These are phyloP conservation scores for Ramphastos sulfuratus DNA, from an alignment of 2,113 vertebrate genomes.

Conservation along the genomic window DNA sequence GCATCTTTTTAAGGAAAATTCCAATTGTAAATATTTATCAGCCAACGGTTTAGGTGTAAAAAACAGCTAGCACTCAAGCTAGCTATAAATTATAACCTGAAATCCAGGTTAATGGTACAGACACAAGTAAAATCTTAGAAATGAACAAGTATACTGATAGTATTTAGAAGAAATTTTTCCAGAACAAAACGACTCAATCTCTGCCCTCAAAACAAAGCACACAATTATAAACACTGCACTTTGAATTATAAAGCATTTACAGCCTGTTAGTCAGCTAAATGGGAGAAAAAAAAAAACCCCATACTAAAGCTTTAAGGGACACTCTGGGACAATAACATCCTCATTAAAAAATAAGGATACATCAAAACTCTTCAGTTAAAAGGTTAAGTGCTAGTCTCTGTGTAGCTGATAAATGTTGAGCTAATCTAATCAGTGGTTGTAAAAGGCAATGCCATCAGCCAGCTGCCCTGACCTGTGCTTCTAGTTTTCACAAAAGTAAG, in stretches of 20 bases:
- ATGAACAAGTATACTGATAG: not conserved
- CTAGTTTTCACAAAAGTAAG: slow-evolving; percentile 72
- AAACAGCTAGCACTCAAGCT: not conserved
- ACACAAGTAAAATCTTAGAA: not conserved
- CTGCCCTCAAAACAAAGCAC: not conserved
- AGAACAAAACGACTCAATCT: not conserved
- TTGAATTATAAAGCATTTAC: not conserved
- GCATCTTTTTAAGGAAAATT: not conserved
- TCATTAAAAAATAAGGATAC: slow-evolving; percentile 68
- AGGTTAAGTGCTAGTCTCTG: slow-evolving; percentile 78
- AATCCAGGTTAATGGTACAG: not conserved
- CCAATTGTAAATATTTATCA: not conserved
- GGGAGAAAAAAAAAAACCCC: not conserved
- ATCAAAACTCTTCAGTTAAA: slow-evolving; percentile 71
- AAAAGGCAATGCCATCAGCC: slow-evolving; percentile 62
- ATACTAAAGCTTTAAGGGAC: slow-evolving; percentile 1
- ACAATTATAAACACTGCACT: not conserved
- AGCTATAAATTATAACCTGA: not conserved
- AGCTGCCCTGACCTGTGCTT: slow-evolving; percentile 72
- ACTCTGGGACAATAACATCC: slow-evolving; percentile 49
- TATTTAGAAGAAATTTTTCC: not conserved
- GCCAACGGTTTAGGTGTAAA: not conserved
- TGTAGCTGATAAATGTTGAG: slow-evolving; percentile 76
- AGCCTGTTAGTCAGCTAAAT: slow-evolving; percentile 12
- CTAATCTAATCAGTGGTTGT: slow-evolving; percentile 78